Percentiles rank a stretch among this genome's conserved stretches.
Evolutionary conservation across 2,888 invertebrate genomes (phyloP).

Genomic region (Tryphoninae sp.): DNA sequence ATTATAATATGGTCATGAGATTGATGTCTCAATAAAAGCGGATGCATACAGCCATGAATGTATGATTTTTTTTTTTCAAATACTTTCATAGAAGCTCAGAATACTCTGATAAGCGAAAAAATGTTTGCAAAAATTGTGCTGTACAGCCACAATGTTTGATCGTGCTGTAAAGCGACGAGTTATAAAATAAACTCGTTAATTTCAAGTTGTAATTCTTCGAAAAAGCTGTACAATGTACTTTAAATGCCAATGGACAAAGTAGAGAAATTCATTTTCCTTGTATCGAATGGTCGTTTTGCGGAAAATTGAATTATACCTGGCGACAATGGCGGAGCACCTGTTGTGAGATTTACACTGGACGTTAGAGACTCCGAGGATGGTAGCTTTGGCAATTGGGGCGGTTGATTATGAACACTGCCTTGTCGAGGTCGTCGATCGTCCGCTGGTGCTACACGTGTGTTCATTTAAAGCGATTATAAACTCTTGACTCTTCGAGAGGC

Average conservation of each 20-base stretch:
- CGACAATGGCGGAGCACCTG: slow-evolving; percentile 74
- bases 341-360: slow-evolving; percentile 74
- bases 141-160: slow-evolving; percentile 18
- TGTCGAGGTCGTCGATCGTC: slow-evolving; percentile 78
- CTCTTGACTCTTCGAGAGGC: slow-evolving; percentile 48
- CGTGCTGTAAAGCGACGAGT: slow-evolving; percentile 25
- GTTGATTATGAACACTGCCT: slow-evolving; percentile 74
- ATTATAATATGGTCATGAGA: slow-evolving; percentile 50
- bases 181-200: slow-evolving; percentile 2
- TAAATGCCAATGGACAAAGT: slow-evolving; percentile 65
- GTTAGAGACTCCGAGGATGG: slow-evolving; percentile 79
- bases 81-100: slow-evolving; percentile 24
- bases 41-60: slow-evolving; percentile 51
- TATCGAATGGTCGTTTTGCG: slow-evolving; percentile 28
- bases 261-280: slow-evolving; percentile 14
- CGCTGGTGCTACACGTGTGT: slow-evolving; percentile 74
- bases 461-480: slow-evolving; percentile 59
- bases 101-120: slow-evolving; percentile 44
- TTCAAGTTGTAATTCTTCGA: slow-evolving; percentile 15
- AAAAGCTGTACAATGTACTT: slow-evolving; percentile 54
- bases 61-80: slow-evolving; percentile 32
- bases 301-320: slow-evolving; percentile 73
- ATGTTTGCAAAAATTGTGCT: slow-evolving; percentile 34
- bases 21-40: slow-evolving; percentile 43
- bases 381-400: slow-evolving; percentile 77